Evolutionary conservation across 2,888 invertebrate species (phyloP).

Genomic region (Onthophagus sagittarius): DNA sequence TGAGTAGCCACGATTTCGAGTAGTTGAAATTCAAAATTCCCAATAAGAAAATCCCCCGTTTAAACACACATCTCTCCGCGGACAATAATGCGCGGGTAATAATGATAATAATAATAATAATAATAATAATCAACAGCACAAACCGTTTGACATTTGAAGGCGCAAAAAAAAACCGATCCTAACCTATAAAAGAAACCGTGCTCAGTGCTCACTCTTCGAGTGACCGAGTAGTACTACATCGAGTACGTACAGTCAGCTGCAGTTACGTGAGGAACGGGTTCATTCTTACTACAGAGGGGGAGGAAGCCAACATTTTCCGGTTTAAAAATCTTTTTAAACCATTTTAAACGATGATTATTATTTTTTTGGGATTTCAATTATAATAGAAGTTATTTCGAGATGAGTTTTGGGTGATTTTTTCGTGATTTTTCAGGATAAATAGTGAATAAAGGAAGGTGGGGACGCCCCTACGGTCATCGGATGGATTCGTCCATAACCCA

Average conservation of each 20-base stretch:
- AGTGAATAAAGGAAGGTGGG: background rate
- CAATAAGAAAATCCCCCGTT: background rate
- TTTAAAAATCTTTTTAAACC: background rate
- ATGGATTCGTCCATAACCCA: conserved; percentile 64
- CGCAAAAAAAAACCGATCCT: conserved; percentile 29
- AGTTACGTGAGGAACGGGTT: conserved; percentile 48
- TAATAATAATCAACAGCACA: background rate
- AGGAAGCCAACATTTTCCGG: conserved; percentile 24
- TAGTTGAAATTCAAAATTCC: background rate
- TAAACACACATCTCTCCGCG: conserved; percentile 15
- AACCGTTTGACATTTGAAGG: background rate
- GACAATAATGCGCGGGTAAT: background rate
- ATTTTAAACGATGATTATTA: too few species aligned
- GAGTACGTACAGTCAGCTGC: conserved; percentile 53
- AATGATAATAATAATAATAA: too few species aligned
- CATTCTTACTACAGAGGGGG: conserved; percentile 46
- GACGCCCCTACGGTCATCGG: conserved; percentile 41
- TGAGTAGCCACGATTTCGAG: conserved; percentile 44
- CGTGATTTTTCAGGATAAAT: background rate
- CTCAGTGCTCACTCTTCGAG: conserved; percentile 18
- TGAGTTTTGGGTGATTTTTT: background rate
- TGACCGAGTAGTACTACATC: conserved; percentile 48
- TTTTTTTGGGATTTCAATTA: too few species aligned
- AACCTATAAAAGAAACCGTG: conserved; percentile 22
- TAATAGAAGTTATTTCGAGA: background rate